Evolutionary conservation across 2,888 invertebrate species (phyloP).

Genomic region (Tinea semifulvella): DNA sequence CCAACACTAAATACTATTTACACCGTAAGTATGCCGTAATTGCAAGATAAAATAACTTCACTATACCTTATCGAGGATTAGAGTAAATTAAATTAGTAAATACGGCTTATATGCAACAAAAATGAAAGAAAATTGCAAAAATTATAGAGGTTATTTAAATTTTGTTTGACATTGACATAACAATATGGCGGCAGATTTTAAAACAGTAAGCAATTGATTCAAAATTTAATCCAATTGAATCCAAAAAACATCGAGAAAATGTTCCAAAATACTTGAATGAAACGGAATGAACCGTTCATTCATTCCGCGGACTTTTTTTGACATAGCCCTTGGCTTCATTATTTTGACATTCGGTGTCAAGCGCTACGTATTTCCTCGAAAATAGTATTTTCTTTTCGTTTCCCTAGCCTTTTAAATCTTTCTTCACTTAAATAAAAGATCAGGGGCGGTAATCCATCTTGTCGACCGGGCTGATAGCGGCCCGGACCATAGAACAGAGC

Average conservation of each 20-base stretch:
- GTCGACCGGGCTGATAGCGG: constrained; percentile 24
- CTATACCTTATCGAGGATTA: not conserved
- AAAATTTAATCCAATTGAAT: not conserved
- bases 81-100: not conserved
- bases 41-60: not conserved
- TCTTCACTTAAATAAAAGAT: constrained; percentile 32
- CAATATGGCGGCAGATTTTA: constrained; percentile 2
- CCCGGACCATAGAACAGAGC: constrained; percentile 33
- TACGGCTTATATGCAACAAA: not conserved
- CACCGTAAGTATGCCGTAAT: not conserved
- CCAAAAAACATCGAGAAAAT: not conserved
- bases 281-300: constrained; percentile 2
- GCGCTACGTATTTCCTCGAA: constrained; percentile 62
- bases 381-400: constrained; percentile 44
- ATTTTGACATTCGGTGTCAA: constrained; percentile 68
- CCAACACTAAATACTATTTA: not conserved
- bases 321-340: constrained; percentile 62
- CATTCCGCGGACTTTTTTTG: constrained; percentile 46
- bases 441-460: constrained; percentile 25
- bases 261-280: not conserved
- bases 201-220: not conserved
- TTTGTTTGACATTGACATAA: constrained; percentile 4
- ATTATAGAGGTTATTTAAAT: not conserved
- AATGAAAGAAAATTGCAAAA: not conserved
- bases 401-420: constrained; percentile 33